Percentiles rank a stretch among this genome's conserved stretches.
phyloP scores from a whole-genome alignment of 1,140 invertebrate species.

The Hormaphis cornu region DNA sequence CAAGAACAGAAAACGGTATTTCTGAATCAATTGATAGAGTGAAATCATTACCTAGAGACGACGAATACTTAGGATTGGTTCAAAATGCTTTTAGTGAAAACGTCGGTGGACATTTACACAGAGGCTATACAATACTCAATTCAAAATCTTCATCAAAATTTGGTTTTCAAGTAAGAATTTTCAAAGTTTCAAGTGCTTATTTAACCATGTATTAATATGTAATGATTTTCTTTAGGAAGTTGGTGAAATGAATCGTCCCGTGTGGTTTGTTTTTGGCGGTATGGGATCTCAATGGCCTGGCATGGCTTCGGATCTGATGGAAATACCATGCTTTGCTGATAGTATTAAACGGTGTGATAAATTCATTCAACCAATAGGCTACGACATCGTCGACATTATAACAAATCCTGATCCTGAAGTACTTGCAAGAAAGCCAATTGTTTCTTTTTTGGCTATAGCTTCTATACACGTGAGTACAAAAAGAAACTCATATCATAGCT shows the following conservation, averaged over 20 bases:
- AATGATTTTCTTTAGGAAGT: conserved; percentile 13
- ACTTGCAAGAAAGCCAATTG: conserved; percentile 51
- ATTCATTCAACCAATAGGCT: conserved; percentile 48
- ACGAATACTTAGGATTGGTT: conserved; percentile 44
- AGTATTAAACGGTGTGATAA: conserved; percentile 51
- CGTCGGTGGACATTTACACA: conserved; percentile 42
- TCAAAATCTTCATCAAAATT: conserved; percentile 25
- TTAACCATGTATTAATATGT: conserved; percentile 33
- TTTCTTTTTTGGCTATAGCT: conserved; percentile 55
- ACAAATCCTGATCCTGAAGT: conserved; percentile 48
- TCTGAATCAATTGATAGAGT: conserved; percentile 35
- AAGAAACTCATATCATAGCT: neutral
- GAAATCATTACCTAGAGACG: conserved; percentile 37
- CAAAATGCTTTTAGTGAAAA: conserved; percentile 42
- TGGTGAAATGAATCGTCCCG: conserved; percentile 41
- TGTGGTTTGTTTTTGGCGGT: conserved; percentile 60
- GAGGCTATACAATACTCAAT: conserved; percentile 46
- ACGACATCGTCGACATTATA: conserved; percentile 54
- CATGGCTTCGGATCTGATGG: conserved; percentile 54
- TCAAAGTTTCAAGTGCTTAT: neutral
- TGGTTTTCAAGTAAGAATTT: conserved; percentile 39
- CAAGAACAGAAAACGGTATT: conserved; percentile 36
- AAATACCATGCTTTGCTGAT: conserved; percentile 53
- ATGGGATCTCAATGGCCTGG: conserved; percentile 62
- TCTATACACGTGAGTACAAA: conserved; percentile 60